Evolutionary conservation across 1,140 invertebrate species (phyloP).

Genomic region (Camponotus pennsylvanicus): DNA sequence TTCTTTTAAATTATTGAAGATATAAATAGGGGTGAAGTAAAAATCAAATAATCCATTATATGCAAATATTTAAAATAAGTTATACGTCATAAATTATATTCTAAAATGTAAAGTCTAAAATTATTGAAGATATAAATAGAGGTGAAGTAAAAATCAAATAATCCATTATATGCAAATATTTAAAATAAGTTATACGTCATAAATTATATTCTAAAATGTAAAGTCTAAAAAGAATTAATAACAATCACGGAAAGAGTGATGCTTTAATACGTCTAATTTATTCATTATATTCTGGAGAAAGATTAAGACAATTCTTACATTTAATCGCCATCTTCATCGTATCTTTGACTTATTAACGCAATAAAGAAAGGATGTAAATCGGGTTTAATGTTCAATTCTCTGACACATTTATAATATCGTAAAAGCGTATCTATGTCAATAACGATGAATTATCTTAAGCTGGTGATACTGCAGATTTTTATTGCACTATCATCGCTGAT

Average conservation of each 20-base stretch:
- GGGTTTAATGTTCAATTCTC: constrained; percentile 25
- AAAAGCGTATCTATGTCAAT: not conserved
- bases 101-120: not conserved
- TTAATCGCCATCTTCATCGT: not conserved
- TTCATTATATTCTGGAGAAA: not conserved
- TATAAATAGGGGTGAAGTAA: not conserved
- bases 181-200: not conserved
- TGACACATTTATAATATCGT: constrained; percentile 30
- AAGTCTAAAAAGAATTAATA: not conserved
- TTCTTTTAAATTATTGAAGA: not conserved
- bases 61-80: not conserved
- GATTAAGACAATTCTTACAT: not conserved
- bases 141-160: not conserved
- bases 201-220: not conserved
- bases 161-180: not conserved
- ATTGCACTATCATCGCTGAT: not conserved
- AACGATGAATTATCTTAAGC: constrained; percentile 34
- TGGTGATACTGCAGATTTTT: not conserved
- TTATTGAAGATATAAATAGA: too few relatives aligned
- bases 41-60: not conserved
- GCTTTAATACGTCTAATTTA: constrained; percentile 28
- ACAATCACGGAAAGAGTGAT: not conserved
- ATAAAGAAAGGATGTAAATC: not conserved
- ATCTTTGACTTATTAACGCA: constrained; percentile 25
- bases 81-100: not conserved